phyloP scores from a whole-genome alignment of 2,797 vertebrate genomes.

The Liparis tanakae region DNA sequence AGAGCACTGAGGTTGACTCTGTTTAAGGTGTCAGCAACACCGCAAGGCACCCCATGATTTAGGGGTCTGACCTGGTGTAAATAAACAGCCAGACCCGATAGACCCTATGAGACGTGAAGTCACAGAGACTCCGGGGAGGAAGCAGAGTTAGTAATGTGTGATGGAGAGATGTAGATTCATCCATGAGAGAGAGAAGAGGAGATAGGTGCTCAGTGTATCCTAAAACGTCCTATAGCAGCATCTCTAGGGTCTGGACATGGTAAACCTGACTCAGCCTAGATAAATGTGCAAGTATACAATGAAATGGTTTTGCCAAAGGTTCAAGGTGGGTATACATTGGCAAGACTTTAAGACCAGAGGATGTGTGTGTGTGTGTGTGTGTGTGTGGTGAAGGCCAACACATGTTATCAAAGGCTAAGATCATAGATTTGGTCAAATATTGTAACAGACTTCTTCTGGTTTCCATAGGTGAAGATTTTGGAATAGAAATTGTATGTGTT shows the following conservation, averaged over 20 bases:
- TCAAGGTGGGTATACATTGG: neutral
- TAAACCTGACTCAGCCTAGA: neutral
- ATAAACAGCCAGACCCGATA: too few relatives aligned
- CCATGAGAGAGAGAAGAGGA: too few relatives aligned
- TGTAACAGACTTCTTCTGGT: neutral
- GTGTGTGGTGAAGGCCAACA: neutral
- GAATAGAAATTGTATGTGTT: neutral
- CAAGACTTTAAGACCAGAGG: neutral
- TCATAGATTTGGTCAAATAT: neutral
- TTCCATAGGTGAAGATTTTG: neutral
- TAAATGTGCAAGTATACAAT: neutral
- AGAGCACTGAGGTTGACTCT: conserved; percentile 28
- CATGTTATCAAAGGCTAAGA: neutral
- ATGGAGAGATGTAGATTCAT: too few relatives aligned
- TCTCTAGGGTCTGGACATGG: too few relatives aligned
- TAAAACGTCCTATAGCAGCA: too few relatives aligned
- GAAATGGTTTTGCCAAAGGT: neutral
- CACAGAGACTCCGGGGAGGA: too few relatives aligned
- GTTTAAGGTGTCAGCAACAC: conserved; percentile 38
- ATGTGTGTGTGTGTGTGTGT: neutral
- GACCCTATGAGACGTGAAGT: too few relatives aligned
- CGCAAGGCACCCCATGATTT: conserved; percentile 10
- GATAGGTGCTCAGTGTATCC: too few relatives aligned
- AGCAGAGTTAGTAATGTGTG: too few relatives aligned
- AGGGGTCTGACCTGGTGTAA: conserved; percentile 4